Percentiles rank a stretch among this genome's conserved stretches.
Evolutionary conservation across 1,140 invertebrate genomes (phyloP).

Genomic region (Drosophila setifemur): DNA sequence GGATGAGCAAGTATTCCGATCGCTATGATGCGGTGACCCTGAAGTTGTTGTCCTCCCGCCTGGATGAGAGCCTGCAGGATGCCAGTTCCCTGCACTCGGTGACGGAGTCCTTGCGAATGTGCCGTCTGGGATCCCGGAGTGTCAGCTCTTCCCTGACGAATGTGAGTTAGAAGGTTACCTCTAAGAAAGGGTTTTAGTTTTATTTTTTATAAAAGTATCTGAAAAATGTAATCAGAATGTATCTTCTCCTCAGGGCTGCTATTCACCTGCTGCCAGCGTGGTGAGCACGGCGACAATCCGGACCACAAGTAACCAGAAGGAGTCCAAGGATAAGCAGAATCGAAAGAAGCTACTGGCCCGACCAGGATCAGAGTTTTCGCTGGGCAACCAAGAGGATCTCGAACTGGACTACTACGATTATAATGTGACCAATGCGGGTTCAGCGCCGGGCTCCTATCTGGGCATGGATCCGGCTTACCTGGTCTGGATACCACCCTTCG

Average conservation of each 20-base stretch:
- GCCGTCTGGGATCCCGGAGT: slow-evolving; percentile 62
- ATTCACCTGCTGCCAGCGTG: slow-evolving; percentile 85
- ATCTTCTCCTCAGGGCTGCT: slow-evolving; percentile 85
- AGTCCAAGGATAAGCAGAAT: slow-evolving; percentile 90
- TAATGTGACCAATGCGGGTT: slow-evolving; percentile 90
- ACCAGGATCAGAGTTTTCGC: slow-evolving; percentile 89
- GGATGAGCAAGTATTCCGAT: slow-evolving; percentile 71
- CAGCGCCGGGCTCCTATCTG: slow-evolving; percentile 91
- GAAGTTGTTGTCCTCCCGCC: slow-evolving; percentile 59
- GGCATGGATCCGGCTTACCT: slow-evolving; percentile 94
- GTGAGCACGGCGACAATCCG: slow-evolving; percentile 86
- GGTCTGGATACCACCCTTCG: slow-evolving; percentile 92
- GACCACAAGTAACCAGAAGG: slow-evolving; percentile 87
- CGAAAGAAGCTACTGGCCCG: slow-evolving; percentile 86
- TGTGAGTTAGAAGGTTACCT: slow-evolving; percentile 69
- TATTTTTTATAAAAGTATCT: neutral
- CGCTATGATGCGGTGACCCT: slow-evolving; percentile 73
- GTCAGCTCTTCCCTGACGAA: slow-evolving; percentile 76
- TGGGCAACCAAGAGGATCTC: slow-evolving; percentile 86
- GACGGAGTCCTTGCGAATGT: slow-evolving; percentile 51
- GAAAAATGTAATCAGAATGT: neutral
- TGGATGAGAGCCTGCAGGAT: slow-evolving; percentile 71
- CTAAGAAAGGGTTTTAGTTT: no score
- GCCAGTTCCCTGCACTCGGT: slow-evolving; percentile 60
- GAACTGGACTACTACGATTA: slow-evolving; percentile 95